Percentiles rank a stretch among this genome's conserved stretches.
Evolutionary conservation across 2,113 vertebrate species (phyloP).

Genomic region (Cichladusa arquata): DNA sequence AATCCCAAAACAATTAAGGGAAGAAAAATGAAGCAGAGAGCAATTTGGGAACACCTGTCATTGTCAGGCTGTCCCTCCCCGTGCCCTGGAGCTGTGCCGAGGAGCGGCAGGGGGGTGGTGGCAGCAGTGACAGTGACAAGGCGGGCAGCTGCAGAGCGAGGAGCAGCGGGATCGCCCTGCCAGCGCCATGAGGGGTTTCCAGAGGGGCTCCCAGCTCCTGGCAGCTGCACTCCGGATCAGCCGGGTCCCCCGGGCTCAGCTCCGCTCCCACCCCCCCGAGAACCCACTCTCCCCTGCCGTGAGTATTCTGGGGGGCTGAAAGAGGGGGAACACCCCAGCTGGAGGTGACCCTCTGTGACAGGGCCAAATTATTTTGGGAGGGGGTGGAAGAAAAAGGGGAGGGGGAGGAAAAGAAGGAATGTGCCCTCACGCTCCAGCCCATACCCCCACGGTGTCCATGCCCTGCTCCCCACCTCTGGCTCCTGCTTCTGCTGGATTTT

Average conservation of each 20-base stretch:
- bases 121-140: neutral
- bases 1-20: neutral
- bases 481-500: neutral
- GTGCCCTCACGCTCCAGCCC: neutral
- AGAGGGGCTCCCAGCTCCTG: constrained; percentile 35
- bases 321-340: rapidly evolving
- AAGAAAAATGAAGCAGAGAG: neutral
- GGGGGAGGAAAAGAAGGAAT: neutral
- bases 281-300: neutral
- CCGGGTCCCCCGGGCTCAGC: neutral
- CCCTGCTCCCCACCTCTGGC: neutral
- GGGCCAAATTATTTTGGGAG: rapidly evolving
- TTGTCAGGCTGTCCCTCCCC: rapidly evolving
- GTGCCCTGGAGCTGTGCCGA: neutral
- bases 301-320: neutral
- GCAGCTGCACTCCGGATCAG: neutral
- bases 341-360: neutral
- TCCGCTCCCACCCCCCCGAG: constrained; percentile 1
- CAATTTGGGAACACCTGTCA: neutral
- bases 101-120: neutral
- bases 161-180: neutral
- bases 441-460: rapidly evolving
- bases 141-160: neutral
- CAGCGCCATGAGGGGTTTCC: constrained; percentile 46
- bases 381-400: neutral